These are phyloP conservation scores for Toxotes chatareus DNA, from an alignment of 2,113 vertebrate species.

Conservation along the genomic window DNA sequence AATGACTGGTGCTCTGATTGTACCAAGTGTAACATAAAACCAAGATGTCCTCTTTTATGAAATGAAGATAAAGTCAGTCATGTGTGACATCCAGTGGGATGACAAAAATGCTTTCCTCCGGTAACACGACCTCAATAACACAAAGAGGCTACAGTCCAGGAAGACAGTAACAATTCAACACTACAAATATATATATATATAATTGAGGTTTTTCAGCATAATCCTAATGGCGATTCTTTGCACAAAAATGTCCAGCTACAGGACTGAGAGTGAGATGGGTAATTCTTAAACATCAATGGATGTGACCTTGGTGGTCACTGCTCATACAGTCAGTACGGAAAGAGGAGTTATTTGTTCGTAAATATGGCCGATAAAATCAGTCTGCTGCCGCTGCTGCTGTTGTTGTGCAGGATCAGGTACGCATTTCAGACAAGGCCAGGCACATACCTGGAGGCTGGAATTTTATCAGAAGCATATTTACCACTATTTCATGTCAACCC, in stretches of 20 bases:
- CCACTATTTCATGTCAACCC: slow-evolving; percentile 77
- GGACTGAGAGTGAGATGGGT: slow-evolving; percentile 22
- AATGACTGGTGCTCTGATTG: background rate
- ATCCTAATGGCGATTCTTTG: background rate
- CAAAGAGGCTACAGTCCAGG: slow-evolving; percentile 41
- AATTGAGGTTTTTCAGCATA: background rate
- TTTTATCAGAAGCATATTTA: slow-evolving; percentile 85
- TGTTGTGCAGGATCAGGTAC: slow-evolving; percentile 52
- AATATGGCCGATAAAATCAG: slow-evolving; percentile 78
- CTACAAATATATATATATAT: background rate
- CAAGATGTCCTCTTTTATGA: slow-evolving; percentile 27
- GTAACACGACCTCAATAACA: slow-evolving; percentile 43
- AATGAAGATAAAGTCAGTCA: slow-evolving; percentile 39
- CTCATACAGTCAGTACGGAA: slow-evolving; percentile 32
- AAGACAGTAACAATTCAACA: slow-evolving; percentile 26
- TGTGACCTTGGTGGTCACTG: slow-evolving; percentile 36
- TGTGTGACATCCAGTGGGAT: slow-evolving; percentile 24
- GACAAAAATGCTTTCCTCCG: slow-evolving; percentile 37
- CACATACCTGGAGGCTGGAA: slow-evolving; percentile 81
- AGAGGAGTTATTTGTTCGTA: slow-evolving; percentile 63
- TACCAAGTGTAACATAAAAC: slow-evolving; percentile 27
- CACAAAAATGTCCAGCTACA: slow-evolving; percentile 43
- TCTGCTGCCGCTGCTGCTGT: slow-evolving; percentile 23
- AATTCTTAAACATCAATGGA: slow-evolving; percentile 35
- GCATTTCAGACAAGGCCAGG: slow-evolving; percentile 80